Evolutionary conservation across 2,797 vertebrate species (phyloP).

Genomic region (Xiphorhynchus erythropygius): DNA sequence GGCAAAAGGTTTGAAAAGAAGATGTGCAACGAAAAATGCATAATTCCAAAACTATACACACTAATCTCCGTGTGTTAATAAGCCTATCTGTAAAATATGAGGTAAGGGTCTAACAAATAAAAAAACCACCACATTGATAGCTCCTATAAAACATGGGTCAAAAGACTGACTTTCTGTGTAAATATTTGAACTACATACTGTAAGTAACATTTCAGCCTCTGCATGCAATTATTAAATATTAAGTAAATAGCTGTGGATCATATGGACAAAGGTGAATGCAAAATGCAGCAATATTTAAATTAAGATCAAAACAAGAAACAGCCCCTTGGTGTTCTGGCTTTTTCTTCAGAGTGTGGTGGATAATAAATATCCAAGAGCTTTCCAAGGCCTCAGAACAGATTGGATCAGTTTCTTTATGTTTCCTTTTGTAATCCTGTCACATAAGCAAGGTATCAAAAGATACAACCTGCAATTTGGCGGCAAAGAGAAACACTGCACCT

Average conservation of each 20-base stretch:
- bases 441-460: conserved; percentile 33
- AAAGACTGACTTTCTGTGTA: conserved; percentile 32
- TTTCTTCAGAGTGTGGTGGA: neutral
- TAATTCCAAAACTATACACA: neutral
- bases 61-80: neutral
- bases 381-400: conserved; percentile 38
- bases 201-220: conserved; percentile 60
- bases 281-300: conserved; percentile 69
- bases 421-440: conserved; percentile 47
- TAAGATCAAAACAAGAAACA: conserved; percentile 36
- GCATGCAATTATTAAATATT: conserved; percentile 59
- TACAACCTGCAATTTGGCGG: conserved; percentile 32
- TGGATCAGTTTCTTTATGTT: conserved; percentile 54
- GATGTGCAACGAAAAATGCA: neutral
- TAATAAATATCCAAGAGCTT: conserved; percentile 40
- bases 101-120: conserved; percentile 14
- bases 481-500: conserved; percentile 24
- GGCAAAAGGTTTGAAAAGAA: neutral
- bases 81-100: neutral
- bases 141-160: conserved; percentile 57
- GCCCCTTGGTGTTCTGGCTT: neutral
- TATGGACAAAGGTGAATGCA: conserved; percentile 59
- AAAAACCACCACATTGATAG: conserved; percentile 23
- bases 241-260: conserved; percentile 68
- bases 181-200: conserved; percentile 65